These are phyloP conservation scores for Nudaria mundana DNA, from an alignment of 2,888 invertebrate species.

Conservation along the genomic window DNA sequence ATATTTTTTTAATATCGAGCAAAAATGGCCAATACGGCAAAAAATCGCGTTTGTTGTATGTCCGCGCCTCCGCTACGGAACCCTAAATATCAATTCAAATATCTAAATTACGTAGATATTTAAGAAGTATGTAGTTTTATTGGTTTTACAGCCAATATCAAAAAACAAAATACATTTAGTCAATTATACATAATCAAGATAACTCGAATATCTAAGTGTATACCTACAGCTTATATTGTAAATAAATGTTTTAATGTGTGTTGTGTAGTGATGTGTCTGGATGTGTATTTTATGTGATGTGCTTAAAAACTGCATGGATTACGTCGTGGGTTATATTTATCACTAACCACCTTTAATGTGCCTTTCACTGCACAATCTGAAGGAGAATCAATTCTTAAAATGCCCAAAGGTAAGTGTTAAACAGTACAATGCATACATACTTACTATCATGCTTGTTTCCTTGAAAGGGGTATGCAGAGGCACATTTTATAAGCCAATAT, in stretches of 20 bases:
- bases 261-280: slow-evolving; percentile 29
- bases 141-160: slow-evolving; percentile 51
- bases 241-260: slow-evolving; percentile 26
- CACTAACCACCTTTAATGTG: slow-evolving; percentile 51
- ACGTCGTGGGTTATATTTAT: slow-evolving; percentile 40
- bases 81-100: too few species aligned
- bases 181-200: slow-evolving; percentile 39
- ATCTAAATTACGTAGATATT: too few species aligned
- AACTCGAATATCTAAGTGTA: slow-evolving; percentile 26
- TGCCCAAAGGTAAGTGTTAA: slow-evolving; percentile 67
- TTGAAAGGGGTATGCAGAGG: too few species aligned
- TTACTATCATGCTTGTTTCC: too few species aligned
- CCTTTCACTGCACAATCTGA: slow-evolving; percentile 48
- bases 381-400: slow-evolving; percentile 45
- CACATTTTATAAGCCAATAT: too few species aligned
- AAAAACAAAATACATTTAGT: slow-evolving; percentile 50
- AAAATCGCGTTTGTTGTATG: too few species aligned
- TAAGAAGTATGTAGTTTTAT: too few species aligned
- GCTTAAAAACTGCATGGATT: slow-evolving; percentile 51
- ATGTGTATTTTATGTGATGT: slow-evolving; percentile 54
- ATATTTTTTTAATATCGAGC: too few species aligned
- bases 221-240: slow-evolving; percentile 27
- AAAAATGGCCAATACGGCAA: too few species aligned
- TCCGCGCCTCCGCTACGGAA: too few species aligned
- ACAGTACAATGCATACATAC: background rate